phyloP scores from a whole-genome alignment of 2,113 vertebrate species.

The Excalfactoria chinensis region DNA sequence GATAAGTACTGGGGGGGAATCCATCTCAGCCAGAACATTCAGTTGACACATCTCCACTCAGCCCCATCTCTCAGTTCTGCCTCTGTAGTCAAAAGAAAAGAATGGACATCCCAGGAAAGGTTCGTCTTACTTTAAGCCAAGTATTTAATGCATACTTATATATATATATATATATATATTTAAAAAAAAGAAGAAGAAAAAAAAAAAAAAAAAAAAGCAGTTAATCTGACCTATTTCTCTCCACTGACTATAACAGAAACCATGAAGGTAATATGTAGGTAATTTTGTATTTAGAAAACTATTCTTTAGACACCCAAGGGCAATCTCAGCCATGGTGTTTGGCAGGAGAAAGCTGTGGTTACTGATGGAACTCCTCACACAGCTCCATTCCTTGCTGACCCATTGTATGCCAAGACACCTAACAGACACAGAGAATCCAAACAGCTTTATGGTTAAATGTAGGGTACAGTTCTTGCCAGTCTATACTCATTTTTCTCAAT shows the following conservation, averaged over 20 bases:
- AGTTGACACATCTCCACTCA: neutral
- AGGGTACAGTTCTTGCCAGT: neutral
- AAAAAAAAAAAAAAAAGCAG: no score
- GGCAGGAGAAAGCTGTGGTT: neutral
- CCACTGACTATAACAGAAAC: neutral
- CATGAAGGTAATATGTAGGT: neutral
- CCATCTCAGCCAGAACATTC: neutral
- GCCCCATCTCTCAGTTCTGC: neutral
- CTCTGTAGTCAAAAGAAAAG: neutral
- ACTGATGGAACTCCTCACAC: neutral
- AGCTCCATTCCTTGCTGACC: neutral
- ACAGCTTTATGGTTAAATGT: neutral
- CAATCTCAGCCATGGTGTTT: accelerated
- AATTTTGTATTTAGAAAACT: neutral
- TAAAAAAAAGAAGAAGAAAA: no score
- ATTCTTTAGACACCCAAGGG: neutral
- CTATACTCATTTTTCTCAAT: neutral
- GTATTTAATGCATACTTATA: neutral
- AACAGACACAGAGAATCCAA: neutral
- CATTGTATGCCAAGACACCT: neutral
- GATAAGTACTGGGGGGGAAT: accelerated
- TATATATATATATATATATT: no score
- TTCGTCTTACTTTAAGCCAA: neutral
- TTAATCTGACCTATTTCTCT: neutral
- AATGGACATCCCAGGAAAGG: neutral